Base-by-base conservation (phyloP, 1,140 invertebrate species). In the Orchestia grillus region DNA sequence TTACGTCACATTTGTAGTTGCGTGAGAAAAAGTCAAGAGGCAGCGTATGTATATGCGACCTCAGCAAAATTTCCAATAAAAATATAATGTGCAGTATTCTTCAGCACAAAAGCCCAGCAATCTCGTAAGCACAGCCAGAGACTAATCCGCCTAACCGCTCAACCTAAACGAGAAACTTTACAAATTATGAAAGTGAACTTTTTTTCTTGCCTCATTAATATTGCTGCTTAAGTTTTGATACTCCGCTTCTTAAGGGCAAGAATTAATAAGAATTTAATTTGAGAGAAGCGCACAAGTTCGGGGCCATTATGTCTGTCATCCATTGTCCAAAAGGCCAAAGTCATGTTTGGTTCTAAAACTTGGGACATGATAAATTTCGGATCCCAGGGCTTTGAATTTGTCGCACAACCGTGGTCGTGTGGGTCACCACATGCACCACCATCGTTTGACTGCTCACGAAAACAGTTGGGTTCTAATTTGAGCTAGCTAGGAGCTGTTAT, bases 201-300 rank as follows among this genome's bases (percentile, higher is more conserved):
- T 94, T 94, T 94, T 94, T 44, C 47, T 94, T 47, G 43, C 92
- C 92, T 94, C 92, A 94, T 94, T 94, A 94, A 94, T 94, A 94
- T 94, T 94, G 92, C 43, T 47, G 44, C 92, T 45, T 45, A 94
- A 94, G 92, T 94, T 94, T 94, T 94, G 92, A 94, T 94, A 94
- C 43, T 94, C 92, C 43, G 28, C 92, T 44, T 94, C 92, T 94
- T 94, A 45, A 47, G 44, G 44, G 92, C 92, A 94, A 44, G 92
- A 94, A 94, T 94, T 94, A 94, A 94, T 94, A 94, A 94, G 92
- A 94, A 94, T 94, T 94, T 94, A 94, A 94, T 94, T 94, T 94
- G 92, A 94, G 43, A 94, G 43, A 94, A 28, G 43, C 41, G 40
- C 92, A 94, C 45, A 94, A 94, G 92, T 94, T 94, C 47, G 92